Evolutionary conservation across 2,797 vertebrate species (phyloP).

Genomic region (Gymnothorax javanicus): DNA sequence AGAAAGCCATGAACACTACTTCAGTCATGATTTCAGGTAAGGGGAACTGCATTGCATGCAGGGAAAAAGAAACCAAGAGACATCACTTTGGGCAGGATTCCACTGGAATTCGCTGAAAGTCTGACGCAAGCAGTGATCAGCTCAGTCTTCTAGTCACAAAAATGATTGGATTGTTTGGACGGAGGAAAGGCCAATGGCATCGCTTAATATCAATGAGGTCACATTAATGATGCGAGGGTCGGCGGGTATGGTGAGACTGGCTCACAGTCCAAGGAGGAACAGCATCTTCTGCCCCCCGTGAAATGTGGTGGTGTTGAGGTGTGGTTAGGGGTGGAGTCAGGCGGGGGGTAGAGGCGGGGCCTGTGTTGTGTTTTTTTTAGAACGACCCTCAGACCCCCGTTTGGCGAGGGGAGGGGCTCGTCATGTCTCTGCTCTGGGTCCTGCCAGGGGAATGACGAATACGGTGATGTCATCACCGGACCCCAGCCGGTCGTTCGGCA

Average conservation of each 20-base stretch:
- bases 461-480: slow-evolving; percentile 93
- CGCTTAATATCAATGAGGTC: slow-evolving; percentile 39
- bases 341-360: background rate
- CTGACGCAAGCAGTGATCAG: slow-evolving; percentile 1
- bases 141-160: slow-evolving; percentile 32
- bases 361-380: slow-evolving; percentile 30
- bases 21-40: background rate
- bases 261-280: background rate
- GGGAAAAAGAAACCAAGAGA: background rate
- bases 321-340: too few relatives aligned
- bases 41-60: slow-evolving; percentile 17
- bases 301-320: background rate
- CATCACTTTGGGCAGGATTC: background rate
- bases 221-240: slow-evolving; percentile 29
- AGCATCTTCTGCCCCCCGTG: background rate
- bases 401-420: slow-evolving; percentile 14
- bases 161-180: slow-evolving; percentile 1
- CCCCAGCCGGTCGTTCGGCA: slow-evolving; percentile 76
- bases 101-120: background rate
- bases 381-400: slow-evolving; percentile 47
- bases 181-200: slow-evolving; percentile 38
- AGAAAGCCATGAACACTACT: slow-evolving; percentile 18
- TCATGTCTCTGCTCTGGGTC: slow-evolving; percentile 77
- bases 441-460: slow-evolving; percentile 85
- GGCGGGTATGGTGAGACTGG: background rate